These are phyloP conservation scores for Sphenodon punctatus DNA, from an alignment of 2,797 vertebrate genomes.

Conservation along the genomic window DNA sequence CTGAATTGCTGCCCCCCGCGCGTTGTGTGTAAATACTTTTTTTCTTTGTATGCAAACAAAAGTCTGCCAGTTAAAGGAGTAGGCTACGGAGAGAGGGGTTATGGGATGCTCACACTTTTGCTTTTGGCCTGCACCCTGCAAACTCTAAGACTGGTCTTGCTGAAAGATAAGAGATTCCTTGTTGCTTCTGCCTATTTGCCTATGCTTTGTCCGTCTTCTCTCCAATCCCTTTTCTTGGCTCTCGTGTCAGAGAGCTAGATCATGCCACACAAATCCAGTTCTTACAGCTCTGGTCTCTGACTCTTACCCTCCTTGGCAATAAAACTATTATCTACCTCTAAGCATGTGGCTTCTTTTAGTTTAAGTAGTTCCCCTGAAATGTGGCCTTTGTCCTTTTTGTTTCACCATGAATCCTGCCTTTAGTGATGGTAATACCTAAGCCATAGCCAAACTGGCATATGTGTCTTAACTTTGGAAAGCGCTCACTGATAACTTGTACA, in stretches of 20 bases:
- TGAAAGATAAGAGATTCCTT: too few relatives aligned
- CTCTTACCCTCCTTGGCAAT: not conserved
- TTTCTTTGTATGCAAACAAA: too few relatives aligned
- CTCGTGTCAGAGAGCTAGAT: not conserved
- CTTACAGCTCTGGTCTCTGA: not conserved
- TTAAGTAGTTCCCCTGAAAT: not conserved
- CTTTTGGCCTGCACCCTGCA: too few relatives aligned
- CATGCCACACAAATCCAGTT: not conserved
- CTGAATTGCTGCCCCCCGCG: too few relatives aligned
- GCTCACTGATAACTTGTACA: not conserved
- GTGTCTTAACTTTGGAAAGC: not conserved
- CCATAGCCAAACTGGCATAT: not conserved
- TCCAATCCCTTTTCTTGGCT: too few relatives aligned
- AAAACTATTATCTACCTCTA: not conserved
- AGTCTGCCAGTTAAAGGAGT: too few relatives aligned
- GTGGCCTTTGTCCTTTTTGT: not conserved
- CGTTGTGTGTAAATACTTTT: too few relatives aligned
- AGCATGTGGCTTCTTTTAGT: not conserved
- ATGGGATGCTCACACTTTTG: too few relatives aligned
- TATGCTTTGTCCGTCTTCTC: too few relatives aligned
- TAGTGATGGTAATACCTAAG: not conserved
- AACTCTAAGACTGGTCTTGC: too few relatives aligned
- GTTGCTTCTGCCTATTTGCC: too few relatives aligned
- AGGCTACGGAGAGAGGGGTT: too few relatives aligned
- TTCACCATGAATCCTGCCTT: not conserved